A percentile compares a stretch with the other conserved stretches of the same genome.
phyloP scores from a whole-genome alignment of 2,888 invertebrate species.

The Pediacus dermestoides region DNA sequence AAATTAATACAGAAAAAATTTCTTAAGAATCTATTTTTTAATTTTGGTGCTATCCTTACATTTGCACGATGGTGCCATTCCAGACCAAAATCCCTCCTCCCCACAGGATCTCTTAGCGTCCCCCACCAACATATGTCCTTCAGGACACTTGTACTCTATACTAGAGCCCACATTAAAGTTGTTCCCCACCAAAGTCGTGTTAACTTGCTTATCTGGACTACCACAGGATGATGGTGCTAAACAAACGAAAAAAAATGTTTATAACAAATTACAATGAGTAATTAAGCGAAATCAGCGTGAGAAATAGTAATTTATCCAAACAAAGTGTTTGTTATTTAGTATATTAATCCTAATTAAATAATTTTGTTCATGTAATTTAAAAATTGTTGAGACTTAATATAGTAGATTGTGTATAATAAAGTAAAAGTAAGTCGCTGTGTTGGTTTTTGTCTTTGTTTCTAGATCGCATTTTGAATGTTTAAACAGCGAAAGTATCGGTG shows the following conservation, averaged over 20 bases:
- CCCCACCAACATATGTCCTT: constrained; percentile 77
- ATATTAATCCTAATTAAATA: too few relatives aligned
- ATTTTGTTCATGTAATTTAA: too few relatives aligned
- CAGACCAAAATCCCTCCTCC: constrained; percentile 79
- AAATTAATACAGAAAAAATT: constrained; percentile 5
- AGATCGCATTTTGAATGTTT: constrained; percentile 11
- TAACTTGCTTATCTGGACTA: constrained; percentile 79
- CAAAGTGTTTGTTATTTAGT: too few relatives aligned
- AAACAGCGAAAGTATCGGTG: constrained; percentile 13
- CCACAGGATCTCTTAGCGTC: constrained; percentile 65
- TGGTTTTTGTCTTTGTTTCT: neutral
- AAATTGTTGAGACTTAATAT: too few relatives aligned
- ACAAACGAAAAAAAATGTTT: constrained; percentile 29
- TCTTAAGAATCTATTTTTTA: constrained; percentile 4
- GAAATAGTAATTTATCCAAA: too few relatives aligned
- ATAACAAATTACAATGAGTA: constrained; percentile 8
- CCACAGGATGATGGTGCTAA: constrained; percentile 81
- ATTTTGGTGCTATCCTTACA: constrained; percentile 57
- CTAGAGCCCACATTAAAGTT: constrained; percentile 67
- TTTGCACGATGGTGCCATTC: constrained; percentile 77
- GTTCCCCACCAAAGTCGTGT: constrained; percentile 74
- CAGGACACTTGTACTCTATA: constrained; percentile 75
- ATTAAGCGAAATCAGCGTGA: too few relatives aligned
- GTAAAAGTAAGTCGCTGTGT: constrained; percentile 6
- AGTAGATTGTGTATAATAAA: too few relatives aligned